phyloP scores from a whole-genome alignment of 2,888 invertebrate species.

The Trissoscelio sp. region DNA sequence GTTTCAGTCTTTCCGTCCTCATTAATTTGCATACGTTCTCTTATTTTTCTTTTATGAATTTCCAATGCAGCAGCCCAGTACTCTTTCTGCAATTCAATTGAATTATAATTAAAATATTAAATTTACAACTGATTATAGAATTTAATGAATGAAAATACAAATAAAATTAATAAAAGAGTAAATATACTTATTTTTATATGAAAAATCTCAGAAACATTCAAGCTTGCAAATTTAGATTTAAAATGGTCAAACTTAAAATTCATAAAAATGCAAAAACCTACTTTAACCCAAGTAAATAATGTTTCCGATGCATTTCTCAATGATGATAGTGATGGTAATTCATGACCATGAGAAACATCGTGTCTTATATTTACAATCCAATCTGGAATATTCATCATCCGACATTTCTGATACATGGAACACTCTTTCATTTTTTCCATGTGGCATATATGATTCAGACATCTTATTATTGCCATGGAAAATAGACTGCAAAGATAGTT shows the following conservation, averaged over 20 bases:
- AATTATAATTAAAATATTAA: not conserved
- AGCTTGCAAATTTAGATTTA: too few relatives aligned
- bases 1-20: slow-evolving; percentile 71
- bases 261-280: slow-evolving; percentile 73
- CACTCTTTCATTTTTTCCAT: slow-evolving; percentile 84
- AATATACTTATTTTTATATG: not conserved
- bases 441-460: slow-evolving; percentile 87
- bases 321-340: slow-evolving; percentile 87
- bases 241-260: not conserved
- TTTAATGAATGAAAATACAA: too few relatives aligned
- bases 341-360: slow-evolving; percentile 89
- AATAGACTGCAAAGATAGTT: slow-evolving; percentile 85
- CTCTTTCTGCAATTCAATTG: slow-evolving; percentile 81
- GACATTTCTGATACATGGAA: slow-evolving; percentile 86
- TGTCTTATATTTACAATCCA: slow-evolving; percentile 93
- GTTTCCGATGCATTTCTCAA: slow-evolving; percentile 87
- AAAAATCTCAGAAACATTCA: too few relatives aligned
- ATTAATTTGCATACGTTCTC: slow-evolving; percentile 76
- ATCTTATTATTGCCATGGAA: slow-evolving; percentile 87
- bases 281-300: slow-evolving; percentile 88
- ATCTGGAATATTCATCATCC: slow-evolving; percentile 88
- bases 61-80: slow-evolving; percentile 87
- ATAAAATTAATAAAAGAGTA: not conserved
- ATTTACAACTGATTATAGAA: too few relatives aligned
- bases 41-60: slow-evolving; percentile 83